These are phyloP conservation scores for Entomobrya multifasciata DNA, from an alignment of 2,888 invertebrate species.

Conservation along the genomic window DNA sequence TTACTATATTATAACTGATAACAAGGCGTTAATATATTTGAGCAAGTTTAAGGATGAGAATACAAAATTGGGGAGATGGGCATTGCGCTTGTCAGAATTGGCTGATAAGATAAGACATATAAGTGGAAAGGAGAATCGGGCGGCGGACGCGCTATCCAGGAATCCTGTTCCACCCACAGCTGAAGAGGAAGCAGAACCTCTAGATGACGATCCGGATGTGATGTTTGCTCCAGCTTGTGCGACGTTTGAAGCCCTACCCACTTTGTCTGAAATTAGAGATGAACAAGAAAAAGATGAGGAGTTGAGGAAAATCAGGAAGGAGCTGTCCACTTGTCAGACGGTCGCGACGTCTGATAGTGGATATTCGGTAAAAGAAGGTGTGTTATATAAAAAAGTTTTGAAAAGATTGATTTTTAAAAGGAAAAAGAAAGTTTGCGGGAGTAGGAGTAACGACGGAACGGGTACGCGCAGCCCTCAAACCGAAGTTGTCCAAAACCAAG, in stretches of 20 bases:
- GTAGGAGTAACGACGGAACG: constrained; percentile 1
- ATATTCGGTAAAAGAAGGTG: background rate
- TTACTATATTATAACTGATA: constrained; percentile 71
- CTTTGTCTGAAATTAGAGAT: too few relatives aligned
- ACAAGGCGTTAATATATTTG: constrained; percentile 64
- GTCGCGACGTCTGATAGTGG: background rate
- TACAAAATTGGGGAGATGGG: constrained; percentile 68
- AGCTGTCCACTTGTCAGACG: background rate
- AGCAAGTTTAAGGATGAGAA: constrained; percentile 42
- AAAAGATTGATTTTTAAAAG: background rate
- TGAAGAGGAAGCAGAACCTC: constrained; percentile 1
- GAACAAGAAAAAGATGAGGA: constrained; percentile 11
- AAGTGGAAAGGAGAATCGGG: constrained; percentile 69
- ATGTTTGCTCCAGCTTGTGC: too few relatives aligned
- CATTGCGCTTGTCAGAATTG: constrained; percentile 52
- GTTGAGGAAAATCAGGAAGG: background rate
- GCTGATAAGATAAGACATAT: too few relatives aligned
- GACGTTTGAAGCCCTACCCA: too few relatives aligned
- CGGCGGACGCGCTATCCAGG: constrained; percentile 69
- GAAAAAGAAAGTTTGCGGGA: background rate
- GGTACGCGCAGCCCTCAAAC: background rate
- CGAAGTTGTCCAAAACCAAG: background rate
- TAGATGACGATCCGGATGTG: constrained; percentile 32
- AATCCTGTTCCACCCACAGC: constrained; percentile 26
- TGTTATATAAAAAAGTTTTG: background rate